phyloP scores from a whole-genome alignment of 2,113 vertebrate genomes.

The Pica pica region DNA sequence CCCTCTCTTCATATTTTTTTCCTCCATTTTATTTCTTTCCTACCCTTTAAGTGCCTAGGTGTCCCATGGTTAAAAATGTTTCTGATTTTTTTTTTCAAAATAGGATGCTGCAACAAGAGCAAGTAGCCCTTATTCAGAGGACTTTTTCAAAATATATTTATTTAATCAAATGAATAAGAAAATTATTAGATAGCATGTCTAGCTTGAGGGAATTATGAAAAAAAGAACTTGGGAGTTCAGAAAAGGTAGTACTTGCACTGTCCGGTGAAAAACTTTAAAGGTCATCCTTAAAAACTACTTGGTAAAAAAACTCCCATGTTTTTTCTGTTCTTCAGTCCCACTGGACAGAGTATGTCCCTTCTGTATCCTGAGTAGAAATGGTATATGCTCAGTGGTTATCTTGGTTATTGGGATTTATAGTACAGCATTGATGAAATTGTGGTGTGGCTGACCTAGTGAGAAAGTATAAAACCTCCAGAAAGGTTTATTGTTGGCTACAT shows the following conservation, averaged over 20 bases:
- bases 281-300: background rate
- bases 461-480: background rate
- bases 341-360: background rate
- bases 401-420: background rate
- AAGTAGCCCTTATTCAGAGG: background rate
- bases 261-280: background rate
- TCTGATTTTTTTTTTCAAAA: background rate
- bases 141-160: background rate
- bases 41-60: background rate
- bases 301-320: fast-evolving
- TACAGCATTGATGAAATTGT: background rate
- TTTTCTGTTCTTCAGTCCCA: background rate
- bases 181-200: background rate
- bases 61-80: background rate
- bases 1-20: background rate
- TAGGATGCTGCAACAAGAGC: background rate
- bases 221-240: background rate
- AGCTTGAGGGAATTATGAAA: background rate
- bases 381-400: background rate
- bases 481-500: background rate
- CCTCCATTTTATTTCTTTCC: background rate
- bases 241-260: background rate
- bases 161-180: background rate
- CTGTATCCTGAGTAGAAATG: background rate
- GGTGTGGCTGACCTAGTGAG: background rate